These are phyloP conservation scores for Cheilosia scutellata DNA, from an alignment of 2,888 invertebrate genomes.

Conservation along the genomic window DNA sequence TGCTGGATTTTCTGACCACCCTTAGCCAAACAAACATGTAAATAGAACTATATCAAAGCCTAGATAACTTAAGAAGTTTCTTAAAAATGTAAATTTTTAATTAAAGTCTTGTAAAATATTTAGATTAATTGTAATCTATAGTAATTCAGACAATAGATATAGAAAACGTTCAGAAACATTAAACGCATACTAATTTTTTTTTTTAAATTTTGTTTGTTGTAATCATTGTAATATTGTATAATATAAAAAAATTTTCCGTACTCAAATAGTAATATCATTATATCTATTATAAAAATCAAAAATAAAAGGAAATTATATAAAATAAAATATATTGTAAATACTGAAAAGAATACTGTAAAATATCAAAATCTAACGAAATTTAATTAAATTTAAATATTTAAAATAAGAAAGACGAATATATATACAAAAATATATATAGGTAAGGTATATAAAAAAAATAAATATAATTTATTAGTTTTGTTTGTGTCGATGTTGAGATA, in stretches of 20 bases:
- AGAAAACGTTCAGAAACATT: conserved; percentile 25
- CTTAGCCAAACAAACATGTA: conserved; percentile 15
- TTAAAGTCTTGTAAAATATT: conserved; percentile 46
- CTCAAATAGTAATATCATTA: background rate
- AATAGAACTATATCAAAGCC: conserved; percentile 30
- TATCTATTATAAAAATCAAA: background rate
- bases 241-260: conserved; percentile 20
- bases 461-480: conserved; percentile 55
- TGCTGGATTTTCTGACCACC: conserved; percentile 14
- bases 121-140: conserved; percentile 34
- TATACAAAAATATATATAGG: conserved; percentile 32
- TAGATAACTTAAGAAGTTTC: background rate
- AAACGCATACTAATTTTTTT: background rate
- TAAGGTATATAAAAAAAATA: conserved; percentile 26
- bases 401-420: conserved; percentile 1
- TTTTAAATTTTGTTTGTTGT: background rate
- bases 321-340: conserved; percentile 45
- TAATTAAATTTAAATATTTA: conserved; percentile 35
- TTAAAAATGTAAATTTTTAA: conserved; percentile 45
- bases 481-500: conserved; percentile 54
- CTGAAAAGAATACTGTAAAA: conserved; percentile 45
- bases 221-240: conserved; percentile 10
- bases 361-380: conserved; percentile 54
- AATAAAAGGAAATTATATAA: background rate
- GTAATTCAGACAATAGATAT: conserved; percentile 40